Base-by-base conservation (phyloP, 2,797 vertebrate genomes). In the Poecile montanus region DNA sequence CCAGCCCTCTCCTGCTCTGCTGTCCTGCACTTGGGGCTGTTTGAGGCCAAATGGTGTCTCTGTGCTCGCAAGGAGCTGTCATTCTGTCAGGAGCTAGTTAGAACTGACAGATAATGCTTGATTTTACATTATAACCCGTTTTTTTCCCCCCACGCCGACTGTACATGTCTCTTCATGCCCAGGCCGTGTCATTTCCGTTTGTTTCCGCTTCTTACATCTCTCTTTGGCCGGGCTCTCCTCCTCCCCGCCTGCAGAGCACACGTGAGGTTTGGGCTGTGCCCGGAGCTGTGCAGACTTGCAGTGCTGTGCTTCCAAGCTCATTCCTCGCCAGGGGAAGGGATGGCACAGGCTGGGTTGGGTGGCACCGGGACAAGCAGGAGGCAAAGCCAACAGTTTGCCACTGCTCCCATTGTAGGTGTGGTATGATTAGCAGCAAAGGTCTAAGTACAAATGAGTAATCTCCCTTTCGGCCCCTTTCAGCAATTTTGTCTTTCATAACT, bases 141-240 rank as follows among this genome's bases (percentile, higher is more conserved):
- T 51, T 51, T 38, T 7, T 10, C 1, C 36, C 75, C 67, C 57
- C n/a, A 10, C 1, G 2, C 88, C 2, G 0, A 50, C 81, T 50
- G n/a, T 66, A 53, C 76, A 0, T 21, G 94, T 75, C 85, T 84
- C 66, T 48, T 91, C 93, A 44, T 89, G 94, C 87, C 92, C 66
- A 57, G 87, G 78, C 79, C 72, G 79, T 95, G 89, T 95, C 93
- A 83, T 85, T 95, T 93, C 91, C 40, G 22, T 86, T 93, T 72
- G 66, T 85, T 88, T 91, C 82, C 70, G 72, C 48, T 62, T 26
- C 48, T 44, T 9, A 21, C 75, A 19, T 76, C 83, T 79, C 63
- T 32, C 32, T 36, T 9, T 88, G 91, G 88, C 88, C 36, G 67
- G 56, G 29, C 61, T 91, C 5, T 7, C 48, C 44, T 79, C 76